These are phyloP conservation scores for Tympanoctomys barrerae DNA, from an alignment of 2,797 vertebrate genomes.

Conservation along the genomic window DNA sequence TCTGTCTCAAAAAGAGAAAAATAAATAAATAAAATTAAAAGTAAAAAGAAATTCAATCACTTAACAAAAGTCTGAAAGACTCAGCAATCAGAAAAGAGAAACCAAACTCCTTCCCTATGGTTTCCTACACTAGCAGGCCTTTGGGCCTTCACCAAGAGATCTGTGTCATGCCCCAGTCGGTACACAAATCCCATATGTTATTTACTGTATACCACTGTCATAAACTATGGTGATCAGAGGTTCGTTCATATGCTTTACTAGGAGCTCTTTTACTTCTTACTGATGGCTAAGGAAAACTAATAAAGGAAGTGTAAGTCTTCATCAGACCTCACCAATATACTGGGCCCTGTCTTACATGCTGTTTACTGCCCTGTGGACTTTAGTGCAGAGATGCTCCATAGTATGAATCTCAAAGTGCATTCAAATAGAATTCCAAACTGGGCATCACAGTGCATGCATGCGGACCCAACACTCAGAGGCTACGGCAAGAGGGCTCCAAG, in stretches of 20 bases:
- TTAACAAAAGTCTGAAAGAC: conserved; percentile 48
- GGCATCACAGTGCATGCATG: neutral
- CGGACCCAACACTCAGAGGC: neutral
- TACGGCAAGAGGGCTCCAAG: neutral
- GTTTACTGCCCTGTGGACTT: neutral
- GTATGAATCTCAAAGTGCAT: conserved; percentile 7
- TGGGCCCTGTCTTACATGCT: neutral
- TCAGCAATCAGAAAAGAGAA: conserved; percentile 6
- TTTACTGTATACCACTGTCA: neutral
- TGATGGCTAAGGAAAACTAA: conserved; percentile 33
- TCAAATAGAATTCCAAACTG: conserved; percentile 21
- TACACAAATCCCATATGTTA: neutral
- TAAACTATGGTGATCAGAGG: neutral
- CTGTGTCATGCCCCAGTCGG: neutral
- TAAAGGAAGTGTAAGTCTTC: neutral
- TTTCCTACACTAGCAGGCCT: neutral
- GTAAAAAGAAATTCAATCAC: neutral
- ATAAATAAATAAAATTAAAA: too few relatives aligned
- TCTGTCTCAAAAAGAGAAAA: too few relatives aligned
- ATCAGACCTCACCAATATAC: conserved; percentile 14
- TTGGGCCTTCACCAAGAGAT: neutral
- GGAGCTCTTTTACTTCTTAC: conserved; percentile 4
- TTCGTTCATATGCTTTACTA: neutral
- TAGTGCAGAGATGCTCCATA: neutral
- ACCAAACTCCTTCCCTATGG: neutral